Conservation (phyloP, 2,888 invertebrate species). For the Caenorhabditis becei region DNA sequence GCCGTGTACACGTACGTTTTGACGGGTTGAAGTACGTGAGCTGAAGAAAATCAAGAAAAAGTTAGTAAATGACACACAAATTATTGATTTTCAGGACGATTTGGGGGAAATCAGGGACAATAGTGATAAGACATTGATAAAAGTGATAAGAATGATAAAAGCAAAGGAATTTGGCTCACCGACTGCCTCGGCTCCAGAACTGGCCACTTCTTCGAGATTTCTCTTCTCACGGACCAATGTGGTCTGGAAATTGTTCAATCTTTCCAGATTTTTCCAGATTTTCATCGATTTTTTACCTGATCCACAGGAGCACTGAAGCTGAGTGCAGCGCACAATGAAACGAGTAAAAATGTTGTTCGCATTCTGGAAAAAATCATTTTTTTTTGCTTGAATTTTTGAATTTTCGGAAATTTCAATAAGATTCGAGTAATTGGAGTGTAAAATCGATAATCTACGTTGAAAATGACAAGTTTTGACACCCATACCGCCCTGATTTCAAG, state of each 20-base stretch:
- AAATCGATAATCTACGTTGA: too few relatives aligned
- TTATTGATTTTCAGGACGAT: neutral
- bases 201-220: constrained; percentile 21
- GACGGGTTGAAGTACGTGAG: constrained; percentile 62
- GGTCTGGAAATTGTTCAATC: neutral
- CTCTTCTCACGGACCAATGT: constrained; percentile 26
- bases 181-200: constrained; percentile 49
- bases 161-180: constrained; percentile 32
- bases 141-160: neutral
- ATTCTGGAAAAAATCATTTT: constrained; percentile 48
- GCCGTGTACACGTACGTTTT: constrained; percentile 71
- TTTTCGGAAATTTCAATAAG: too few relatives aligned
- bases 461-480: neutral
- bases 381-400: neutral
- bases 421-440: too few relatives aligned
- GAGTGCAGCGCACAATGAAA: constrained; percentile 54
- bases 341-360: constrained; percentile 48
- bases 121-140: neutral
- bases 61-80: constrained; percentile 3
- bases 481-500: neutral
- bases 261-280: neutral
- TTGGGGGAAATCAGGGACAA: neutral
- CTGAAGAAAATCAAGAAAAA: constrained; percentile 18
- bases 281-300: constrained; percentile 15
- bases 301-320: constrained; percentile 51